Evolutionary conservation across 2,888 invertebrate species (phyloP).

Genomic region (Incurvaria masculella): DNA sequence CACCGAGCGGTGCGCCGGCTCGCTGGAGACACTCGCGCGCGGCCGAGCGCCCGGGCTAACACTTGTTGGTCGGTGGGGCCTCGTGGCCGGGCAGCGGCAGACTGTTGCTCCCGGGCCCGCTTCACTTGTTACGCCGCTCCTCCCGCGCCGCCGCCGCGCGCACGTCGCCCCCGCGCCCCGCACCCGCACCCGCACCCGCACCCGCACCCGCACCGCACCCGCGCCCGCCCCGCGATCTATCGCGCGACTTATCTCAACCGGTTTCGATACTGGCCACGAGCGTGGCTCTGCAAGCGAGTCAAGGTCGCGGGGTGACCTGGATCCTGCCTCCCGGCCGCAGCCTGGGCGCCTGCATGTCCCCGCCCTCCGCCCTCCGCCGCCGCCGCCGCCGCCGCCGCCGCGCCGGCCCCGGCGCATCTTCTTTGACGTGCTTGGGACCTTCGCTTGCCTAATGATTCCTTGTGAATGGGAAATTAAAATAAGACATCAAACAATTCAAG

Average conservation of each 20-base stretch:
- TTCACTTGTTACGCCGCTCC: conserved; percentile 50
- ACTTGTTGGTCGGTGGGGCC: conserved; percentile 38
- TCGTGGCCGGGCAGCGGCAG: conserved; percentile 56
- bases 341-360: too few species aligned
- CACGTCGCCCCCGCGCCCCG: conserved; percentile 20
- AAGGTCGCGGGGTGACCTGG: not conserved
- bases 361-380: not conserved
- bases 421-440: not conserved
- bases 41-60: conserved; percentile 21
- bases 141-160: conserved; percentile 13
- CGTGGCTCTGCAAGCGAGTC: not conserved
- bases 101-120: conserved; percentile 56
- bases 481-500: too few species aligned
- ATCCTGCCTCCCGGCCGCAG: too few species aligned
- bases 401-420: not conserved
- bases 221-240: conserved; percentile 20
- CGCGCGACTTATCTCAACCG: conserved; percentile 6
- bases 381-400: not conserved
- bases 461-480: too few species aligned
- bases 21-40: conserved; percentile 12
- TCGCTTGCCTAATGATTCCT: too few species aligned
- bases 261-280: not conserved
- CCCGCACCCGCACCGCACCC: not conserved
- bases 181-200: not conserved
- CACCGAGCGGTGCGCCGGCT: too few species aligned